Conservation (phyloP, 2,888 invertebrate genomes). For the Elegia similella region DNA sequence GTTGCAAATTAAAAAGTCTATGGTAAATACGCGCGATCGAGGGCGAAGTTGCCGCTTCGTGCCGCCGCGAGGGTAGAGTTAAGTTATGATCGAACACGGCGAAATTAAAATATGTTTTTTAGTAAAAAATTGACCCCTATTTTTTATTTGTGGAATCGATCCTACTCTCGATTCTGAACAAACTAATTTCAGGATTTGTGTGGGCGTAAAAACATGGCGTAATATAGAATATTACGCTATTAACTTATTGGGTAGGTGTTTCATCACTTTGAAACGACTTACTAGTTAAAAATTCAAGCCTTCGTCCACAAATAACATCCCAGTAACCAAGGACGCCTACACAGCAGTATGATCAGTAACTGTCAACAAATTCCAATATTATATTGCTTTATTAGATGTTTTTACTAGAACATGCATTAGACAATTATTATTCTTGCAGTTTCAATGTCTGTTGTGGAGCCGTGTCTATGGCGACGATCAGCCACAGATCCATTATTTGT, state of each 20-base stretch:
- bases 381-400: conserved; percentile 2
- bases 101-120: no score
- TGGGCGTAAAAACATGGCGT: no score
- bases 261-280: background rate
- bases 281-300: background rate
- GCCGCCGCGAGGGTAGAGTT: no score
- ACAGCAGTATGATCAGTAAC: conserved; percentile 1
- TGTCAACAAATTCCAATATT: conserved; percentile 5
- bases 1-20: no score
- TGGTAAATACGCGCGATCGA: no score
- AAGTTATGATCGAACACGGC: no score
- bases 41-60: no score
- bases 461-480: conserved; percentile 20
- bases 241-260: background rate
- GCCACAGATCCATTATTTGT: background rate
- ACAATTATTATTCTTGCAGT: conserved; percentile 4
- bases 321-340: conserved; percentile 6
- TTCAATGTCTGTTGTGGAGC: conserved; percentile 8
- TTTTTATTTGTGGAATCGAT: no score
- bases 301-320: background rate
- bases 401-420: background rate
- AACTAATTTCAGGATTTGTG: no score
- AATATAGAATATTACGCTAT: no score
- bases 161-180: no score
- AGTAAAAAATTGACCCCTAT: no score